A percentile compares a stretch with the other conserved stretches of the same genome.
Conservation (phyloP, 2,113 vertebrate species). For the Rhea americana region DNA sequence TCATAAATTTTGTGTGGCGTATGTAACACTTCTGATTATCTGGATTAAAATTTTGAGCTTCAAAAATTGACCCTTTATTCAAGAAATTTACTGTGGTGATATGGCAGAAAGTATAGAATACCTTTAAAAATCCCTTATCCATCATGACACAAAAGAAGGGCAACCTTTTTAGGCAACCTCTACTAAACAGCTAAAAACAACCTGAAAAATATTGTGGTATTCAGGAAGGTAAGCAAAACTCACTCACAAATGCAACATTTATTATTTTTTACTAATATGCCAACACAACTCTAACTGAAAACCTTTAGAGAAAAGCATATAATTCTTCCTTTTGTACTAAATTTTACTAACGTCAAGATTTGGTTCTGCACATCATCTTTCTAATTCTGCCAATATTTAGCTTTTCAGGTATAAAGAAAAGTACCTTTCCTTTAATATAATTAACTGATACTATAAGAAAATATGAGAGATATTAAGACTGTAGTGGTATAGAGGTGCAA, state of each 20-base stretch:
- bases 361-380: background rate
- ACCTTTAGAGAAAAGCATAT: background rate
- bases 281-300: background rate
- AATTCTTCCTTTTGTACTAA: background rate
- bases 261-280: background rate
- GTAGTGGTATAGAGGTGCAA: background rate
- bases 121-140: background rate
- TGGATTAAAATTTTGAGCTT: background rate
- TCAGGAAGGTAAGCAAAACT: background rate
- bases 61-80: background rate
- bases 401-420: background rate
- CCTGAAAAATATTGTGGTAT: background rate
- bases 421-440: background rate
- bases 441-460: background rate
- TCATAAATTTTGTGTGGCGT: background rate
- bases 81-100: background rate
- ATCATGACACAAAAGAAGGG: no score
- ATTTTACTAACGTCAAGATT: background rate
- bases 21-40: background rate
- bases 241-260: background rate
- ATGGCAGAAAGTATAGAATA: background rate
- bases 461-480: background rate
- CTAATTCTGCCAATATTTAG: background rate
- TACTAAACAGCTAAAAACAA: background rate
- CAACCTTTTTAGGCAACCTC: background rate